Percentiles rank a stretch among this genome's conserved stretches.
These are phyloP conservation scores for Lypha dubia DNA, from an alignment of 2,888 invertebrate genomes.

Conservation along the genomic window DNA sequence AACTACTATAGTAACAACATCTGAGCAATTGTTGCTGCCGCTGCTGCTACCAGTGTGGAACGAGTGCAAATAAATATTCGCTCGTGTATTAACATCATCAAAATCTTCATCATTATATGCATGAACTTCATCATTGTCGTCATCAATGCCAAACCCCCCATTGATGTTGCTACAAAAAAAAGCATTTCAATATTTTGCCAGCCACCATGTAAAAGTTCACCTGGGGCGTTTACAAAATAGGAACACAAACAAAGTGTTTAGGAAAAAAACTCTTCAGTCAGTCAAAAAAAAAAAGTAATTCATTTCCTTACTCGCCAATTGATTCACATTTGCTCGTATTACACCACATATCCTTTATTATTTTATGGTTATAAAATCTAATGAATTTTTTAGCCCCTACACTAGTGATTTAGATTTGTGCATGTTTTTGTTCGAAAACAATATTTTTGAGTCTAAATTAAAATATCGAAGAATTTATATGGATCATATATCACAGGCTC, in stretches of 20 bases:
- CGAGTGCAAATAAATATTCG: background rate
- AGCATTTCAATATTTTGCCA: conserved; percentile 66
- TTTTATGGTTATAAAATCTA: conserved; percentile 17
- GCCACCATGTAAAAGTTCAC: conserved; percentile 70
- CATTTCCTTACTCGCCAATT: conserved; percentile 46
- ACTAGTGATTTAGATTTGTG: background rate
- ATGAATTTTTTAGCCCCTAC: conserved; percentile 36
- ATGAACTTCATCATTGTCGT: conserved; percentile 55
- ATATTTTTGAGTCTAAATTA: too few species aligned
- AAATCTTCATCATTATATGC: conserved; percentile 37
- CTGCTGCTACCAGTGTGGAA: conserved; percentile 28
- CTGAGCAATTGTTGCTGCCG: conserved; percentile 60
- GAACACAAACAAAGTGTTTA: conserved; percentile 35
- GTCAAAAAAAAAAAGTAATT: conserved; percentile 52
- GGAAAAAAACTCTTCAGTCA: conserved; percentile 11
- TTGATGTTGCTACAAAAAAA: conserved; percentile 64
- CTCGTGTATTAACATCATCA: conserved; percentile 46
- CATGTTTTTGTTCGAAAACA: background rate
- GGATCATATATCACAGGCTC: too few species aligned
- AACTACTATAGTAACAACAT: conserved; percentile 56
- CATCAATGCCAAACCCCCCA: conserved; percentile 67
- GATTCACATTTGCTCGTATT: conserved; percentile 32
- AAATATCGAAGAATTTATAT: background rate
- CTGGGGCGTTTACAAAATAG: conserved; percentile 63
- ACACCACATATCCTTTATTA: conserved; percentile 20